Evolutionary conservation across 2,113 vertebrate genomes (phyloP).

Genomic region (Alaudala cheleensis): DNA sequence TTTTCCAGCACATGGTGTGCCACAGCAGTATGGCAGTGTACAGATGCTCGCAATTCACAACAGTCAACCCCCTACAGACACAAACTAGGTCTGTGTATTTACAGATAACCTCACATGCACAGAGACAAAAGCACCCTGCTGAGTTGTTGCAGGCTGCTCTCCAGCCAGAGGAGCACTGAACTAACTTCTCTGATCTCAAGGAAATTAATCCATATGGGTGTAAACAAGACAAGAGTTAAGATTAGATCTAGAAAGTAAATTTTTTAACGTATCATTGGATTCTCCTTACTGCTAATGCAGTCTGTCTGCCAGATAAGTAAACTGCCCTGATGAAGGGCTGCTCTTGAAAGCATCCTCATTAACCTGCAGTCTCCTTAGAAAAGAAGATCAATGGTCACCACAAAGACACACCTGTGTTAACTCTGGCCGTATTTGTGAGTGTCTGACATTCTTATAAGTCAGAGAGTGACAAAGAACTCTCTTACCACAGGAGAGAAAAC

Average conservation of each 20-base stretch:
- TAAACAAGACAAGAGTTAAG: background rate
- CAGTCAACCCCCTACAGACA: background rate
- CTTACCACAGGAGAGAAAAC: background rate
- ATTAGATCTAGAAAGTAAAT: background rate
- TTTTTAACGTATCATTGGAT: background rate
- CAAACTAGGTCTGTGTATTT: background rate
- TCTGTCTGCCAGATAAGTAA: background rate
- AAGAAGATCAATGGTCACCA: background rate
- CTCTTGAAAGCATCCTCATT: background rate
- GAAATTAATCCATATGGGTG: slow-evolving; percentile 24
- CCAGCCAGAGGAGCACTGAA: background rate
- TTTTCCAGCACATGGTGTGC: background rate
- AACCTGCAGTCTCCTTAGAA: background rate
- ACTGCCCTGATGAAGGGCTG: background rate
- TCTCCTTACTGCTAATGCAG: background rate
- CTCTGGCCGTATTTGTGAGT: background rate
- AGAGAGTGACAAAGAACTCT: background rate
- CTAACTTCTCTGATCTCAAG: slow-evolving; percentile 12
- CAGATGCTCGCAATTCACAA: background rate
- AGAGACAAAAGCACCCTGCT: background rate
- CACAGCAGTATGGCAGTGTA: background rate
- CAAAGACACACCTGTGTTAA: background rate
- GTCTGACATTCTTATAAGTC: background rate
- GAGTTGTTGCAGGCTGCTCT: background rate
- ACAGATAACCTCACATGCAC: background rate